Base-by-base conservation (phyloP, 1,140 invertebrate genomes). In the Pseudomyrmex sp. region DNA sequence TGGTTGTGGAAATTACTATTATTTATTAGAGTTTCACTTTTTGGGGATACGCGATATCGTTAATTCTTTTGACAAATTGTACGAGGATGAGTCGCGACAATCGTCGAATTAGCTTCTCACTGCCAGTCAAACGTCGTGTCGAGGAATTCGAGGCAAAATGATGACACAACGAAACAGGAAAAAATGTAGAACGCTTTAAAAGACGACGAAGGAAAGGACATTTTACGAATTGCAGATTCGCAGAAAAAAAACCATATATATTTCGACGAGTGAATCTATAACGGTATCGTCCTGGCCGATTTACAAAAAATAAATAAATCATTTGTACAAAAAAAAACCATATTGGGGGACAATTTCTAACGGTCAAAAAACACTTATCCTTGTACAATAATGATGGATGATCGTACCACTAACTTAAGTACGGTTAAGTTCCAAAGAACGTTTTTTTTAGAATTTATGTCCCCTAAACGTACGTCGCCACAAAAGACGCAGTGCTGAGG, bases 81-180 rank as follows among this genome's bases (percentile, higher is more conserved):
- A 3, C 5, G 70, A 80, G 61, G 72, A 72, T 88, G 86, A 88
- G 66, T 88, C 70, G 82, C 56, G 48, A 54, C 23, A 77, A 85
- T 62, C 50, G 52, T 76, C 69, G 70, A 58, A 61, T 85, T 77
- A 85, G 59, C 66, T 75, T 63, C 50, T 44, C 59, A 56, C 23
- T 62, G 15, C 26, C 23, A 8, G 10, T n/a, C 48, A 61, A 50
- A 83, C 80, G 68, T 83, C 82, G 68, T 86, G 80, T 69, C 68
- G 18, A 58, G 68, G 61, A 66, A 83, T 84, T 79, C 63, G 61
- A 74, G 84, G 50, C 35, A 48, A 66, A 44, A 87, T 74, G 82
- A 88, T 88, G 82, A 88, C 86, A 68, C 56, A 74, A 66, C 82
- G 12, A 70, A 79, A 79, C 18, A 70, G 83, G 23, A 72, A 83